A percentile compares a stretch with the other conserved stretches of the same genome.
phyloP scores from a whole-genome alignment of 2,888 invertebrate genomes.

The Gerris lacustris region DNA sequence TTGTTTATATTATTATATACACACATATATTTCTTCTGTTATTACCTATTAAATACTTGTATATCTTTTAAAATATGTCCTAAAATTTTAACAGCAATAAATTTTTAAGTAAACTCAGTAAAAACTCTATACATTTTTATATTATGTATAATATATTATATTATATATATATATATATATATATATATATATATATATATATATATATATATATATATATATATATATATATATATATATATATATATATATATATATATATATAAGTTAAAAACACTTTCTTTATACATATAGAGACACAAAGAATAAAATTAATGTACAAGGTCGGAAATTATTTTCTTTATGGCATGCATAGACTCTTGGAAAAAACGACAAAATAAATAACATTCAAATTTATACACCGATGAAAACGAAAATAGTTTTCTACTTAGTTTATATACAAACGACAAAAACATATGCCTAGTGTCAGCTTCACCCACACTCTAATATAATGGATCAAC shows the following conservation, averaged over 20 bases:
- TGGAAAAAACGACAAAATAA: neutral
- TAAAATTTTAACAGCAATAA: slow-evolving; percentile 8
- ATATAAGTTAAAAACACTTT: neutral
- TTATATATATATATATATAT: neutral
- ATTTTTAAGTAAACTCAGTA: neutral
- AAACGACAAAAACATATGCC: no score
- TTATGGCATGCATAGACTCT: neutral
- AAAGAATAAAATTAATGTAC: neutral
- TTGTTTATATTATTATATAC: neutral
- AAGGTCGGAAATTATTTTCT: neutral
- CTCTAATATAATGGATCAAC: no score
- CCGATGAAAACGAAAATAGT: neutral
- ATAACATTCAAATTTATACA: neutral
- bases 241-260: neutral
- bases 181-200: no score
- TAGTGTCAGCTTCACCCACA: no score
- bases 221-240: no score
- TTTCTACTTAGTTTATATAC: no score
- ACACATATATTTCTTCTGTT: neutral
- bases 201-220: no score
- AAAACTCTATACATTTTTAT: neutral
- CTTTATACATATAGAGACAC: neutral
- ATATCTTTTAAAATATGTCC: slow-evolving; percentile 1
- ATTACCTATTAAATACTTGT: neutral
- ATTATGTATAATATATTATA: neutral